Evolutionary conservation across 2,888 invertebrate species (phyloP), one percentile per base, ranked within the genome.

Genomic region (Drosophila colorata): DNA sequence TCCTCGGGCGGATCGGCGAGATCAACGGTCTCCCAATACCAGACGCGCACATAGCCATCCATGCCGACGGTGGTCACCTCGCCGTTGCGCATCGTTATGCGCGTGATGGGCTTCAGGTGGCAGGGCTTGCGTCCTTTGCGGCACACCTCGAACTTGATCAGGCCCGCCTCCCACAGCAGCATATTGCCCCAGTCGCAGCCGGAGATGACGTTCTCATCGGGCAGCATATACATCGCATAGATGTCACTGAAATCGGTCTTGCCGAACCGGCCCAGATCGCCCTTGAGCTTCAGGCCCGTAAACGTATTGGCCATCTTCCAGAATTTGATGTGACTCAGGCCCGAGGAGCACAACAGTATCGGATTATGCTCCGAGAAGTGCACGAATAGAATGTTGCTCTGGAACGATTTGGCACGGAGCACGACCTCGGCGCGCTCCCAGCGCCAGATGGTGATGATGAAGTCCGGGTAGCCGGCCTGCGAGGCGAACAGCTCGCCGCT

Each of bases 281-380:
- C 97, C 92, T 97, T 95, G 7, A 98, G 93, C 92, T 98, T 98
- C 0, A 98, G 92, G 0, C 98, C 98, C 0, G 98, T 98, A 89
- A 98, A 98, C 0, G 98, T 98, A 72, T 94, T 91, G 0, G 96
- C 95, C 96, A 98, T 98, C 93, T 97, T 98, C 98, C 98, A 98
- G 92, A 97, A 97, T 91, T 97, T 97, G 28, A 96, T 95, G 86
- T 97, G 97, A 16, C 95, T 95, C 1, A 95, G 91, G 9, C 97
- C 97, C 81, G 96, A 94, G 3, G 97, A 95, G 3, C 96, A 96
- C 37, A 98, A 93, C 78, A 96, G 95, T 8, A 96, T 97, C 5
- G 95, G 95, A 69, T 97, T 95, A 78, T 95, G 95, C 0, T 95
- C 94, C 0, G 98, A 98, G 91, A 98, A 98, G 90, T 95, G 95